Conservation (phyloP, 2,113 vertebrate species). For the Camarhynchus parvulus region DNA sequence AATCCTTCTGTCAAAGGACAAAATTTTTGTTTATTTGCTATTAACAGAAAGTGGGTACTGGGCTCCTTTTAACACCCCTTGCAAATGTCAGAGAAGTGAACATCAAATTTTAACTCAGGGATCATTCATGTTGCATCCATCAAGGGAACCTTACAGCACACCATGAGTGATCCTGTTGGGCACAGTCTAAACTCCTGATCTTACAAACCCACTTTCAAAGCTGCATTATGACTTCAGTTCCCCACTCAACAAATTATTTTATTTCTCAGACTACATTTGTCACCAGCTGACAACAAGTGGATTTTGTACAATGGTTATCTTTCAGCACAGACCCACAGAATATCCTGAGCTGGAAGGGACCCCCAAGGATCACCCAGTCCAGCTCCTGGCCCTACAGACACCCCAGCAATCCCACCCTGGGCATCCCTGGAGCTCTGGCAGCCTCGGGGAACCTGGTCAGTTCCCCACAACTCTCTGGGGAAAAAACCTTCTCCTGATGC, state of each 20-base stretch:
- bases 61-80: not conserved
- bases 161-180: not conserved
- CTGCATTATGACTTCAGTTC: not conserved
- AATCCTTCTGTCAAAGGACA: not conserved
- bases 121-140: not conserved
- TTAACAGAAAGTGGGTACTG: not conserved
- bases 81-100: not conserved
- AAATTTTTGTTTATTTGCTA: not conserved
- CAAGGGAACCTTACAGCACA: not conserved
- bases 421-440: not conserved
- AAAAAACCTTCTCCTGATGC: not conserved
- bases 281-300: not conserved
- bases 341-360: not conserved
- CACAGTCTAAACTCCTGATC: not conserved
- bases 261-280: not conserved
- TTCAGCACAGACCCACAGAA: not conserved
- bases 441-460: not conserved
- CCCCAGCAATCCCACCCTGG: not conserved
- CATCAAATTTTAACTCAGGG: rapidly evolving
- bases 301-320: not conserved
- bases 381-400: not conserved
- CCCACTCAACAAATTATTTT: not conserved
- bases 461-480: not conserved
- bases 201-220: not conserved
- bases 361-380: rapidly evolving